phyloP scores from a whole-genome alignment of 2,888 invertebrate genomes.

The Acanthosepion lycidas region DNA sequence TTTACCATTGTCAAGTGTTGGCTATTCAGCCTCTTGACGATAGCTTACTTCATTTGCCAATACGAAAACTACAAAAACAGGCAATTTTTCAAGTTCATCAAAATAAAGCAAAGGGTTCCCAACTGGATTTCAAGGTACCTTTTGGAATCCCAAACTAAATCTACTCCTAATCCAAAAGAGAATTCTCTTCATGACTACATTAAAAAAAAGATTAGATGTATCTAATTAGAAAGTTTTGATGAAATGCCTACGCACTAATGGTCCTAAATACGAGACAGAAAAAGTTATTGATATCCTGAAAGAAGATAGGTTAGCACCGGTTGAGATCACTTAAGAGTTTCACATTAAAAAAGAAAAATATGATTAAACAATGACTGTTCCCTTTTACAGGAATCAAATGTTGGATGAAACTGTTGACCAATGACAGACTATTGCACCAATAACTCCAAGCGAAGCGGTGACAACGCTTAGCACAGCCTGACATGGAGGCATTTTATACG shows the following conservation, averaged over 20 bases:
- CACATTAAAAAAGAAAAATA: not conserved
- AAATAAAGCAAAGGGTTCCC: not conserved
- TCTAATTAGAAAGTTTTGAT: not conserved
- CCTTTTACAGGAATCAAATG: conserved; percentile 18
- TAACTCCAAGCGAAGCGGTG: not conserved
- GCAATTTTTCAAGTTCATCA: not conserved
- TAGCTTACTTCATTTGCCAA: not conserved
- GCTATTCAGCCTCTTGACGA: not conserved
- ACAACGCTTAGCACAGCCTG: not conserved
- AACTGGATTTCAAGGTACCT: not conserved
- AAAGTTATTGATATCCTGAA: not conserved
- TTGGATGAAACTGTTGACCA: conserved; percentile 8
- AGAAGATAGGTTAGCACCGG: conserved; percentile 33
- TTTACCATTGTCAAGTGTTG: not conserved
- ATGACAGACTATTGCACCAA: conserved; percentile 17
- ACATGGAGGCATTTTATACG: conserved; percentile 20
- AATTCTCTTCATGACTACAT: not conserved
- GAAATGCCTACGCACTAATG: not conserved
- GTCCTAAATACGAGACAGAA: not conserved
- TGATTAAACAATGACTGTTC: not conserved
- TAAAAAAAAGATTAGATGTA: not conserved
- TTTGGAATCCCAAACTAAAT: not conserved
- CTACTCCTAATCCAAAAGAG: not conserved
- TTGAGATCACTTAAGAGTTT: conserved; percentile 22
- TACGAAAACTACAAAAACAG: not conserved